Percentiles rank a stretch among this genome's conserved stretches.
phyloP scores from a whole-genome alignment of 2,888 invertebrate species.

The Acanthopleura granulata region DNA sequence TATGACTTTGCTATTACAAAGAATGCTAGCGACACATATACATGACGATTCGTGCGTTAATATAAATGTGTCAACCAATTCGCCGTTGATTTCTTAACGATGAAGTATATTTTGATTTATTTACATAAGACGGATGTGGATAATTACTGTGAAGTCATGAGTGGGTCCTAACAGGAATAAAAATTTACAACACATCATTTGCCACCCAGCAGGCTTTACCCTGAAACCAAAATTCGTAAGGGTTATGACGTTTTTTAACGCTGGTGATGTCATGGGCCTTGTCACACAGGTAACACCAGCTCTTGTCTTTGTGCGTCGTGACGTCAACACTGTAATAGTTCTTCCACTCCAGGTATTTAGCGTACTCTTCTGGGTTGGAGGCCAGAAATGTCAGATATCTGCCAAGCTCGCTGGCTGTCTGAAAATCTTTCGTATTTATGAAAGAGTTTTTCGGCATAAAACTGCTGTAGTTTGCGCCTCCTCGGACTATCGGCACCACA shows the following conservation, averaged over 20 bases:
- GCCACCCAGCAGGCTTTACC: background rate
- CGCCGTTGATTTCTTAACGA: too few species aligned
- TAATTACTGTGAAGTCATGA: too few species aligned
- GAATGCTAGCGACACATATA: too few species aligned
- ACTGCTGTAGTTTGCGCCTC: slow-evolving; percentile 32
- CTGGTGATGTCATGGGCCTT: background rate
- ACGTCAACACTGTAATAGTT: slow-evolving; percentile 9
- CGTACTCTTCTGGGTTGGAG: slow-evolving; percentile 21
- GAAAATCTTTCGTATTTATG: slow-evolving; percentile 28
- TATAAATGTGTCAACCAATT: too few species aligned
- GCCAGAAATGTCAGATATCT: slow-evolving; percentile 23
- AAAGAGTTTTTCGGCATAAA: slow-evolving; percentile 26
- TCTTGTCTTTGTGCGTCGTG: background rate
- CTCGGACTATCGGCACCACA: slow-evolving; percentile 33
- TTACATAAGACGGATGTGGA: too few species aligned
- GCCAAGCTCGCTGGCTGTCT: slow-evolving; percentile 22
- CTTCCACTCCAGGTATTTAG: slow-evolving; percentile 19
- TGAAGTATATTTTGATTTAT: too few species aligned
- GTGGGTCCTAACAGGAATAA: too few species aligned
- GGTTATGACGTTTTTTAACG: background rate
- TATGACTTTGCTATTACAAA: too few species aligned
- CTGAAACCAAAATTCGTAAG: slow-evolving; percentile 13
- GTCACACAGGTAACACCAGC: slow-evolving; percentile 9
- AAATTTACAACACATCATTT: background rate
- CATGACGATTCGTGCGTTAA: too few species aligned